Conservation (phyloP, 2,113 vertebrate species). For the Dolichotis patagonum region DNA sequence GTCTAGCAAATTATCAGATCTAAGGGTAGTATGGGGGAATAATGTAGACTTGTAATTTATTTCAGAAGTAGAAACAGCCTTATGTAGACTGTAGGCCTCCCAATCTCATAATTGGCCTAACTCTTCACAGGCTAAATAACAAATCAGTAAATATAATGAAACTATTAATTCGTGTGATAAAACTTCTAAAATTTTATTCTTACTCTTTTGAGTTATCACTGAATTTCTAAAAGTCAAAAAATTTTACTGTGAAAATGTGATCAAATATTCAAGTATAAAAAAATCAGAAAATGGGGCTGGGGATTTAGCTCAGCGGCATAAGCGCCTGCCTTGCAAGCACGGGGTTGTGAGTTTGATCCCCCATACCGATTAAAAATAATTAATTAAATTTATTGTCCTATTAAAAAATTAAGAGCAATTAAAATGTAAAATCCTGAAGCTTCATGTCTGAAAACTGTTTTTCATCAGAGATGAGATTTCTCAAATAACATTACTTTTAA, state of each 20-base stretch:
- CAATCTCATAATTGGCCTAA: not conserved
- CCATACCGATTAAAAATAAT: too few species aligned
- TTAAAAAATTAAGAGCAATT: not conserved
- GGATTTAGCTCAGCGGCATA: too few species aligned
- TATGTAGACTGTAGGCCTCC: not conserved
- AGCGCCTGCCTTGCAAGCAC: too few species aligned
- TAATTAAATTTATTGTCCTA: not conserved
- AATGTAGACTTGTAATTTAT: not conserved
- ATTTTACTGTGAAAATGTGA: conserved; percentile 14
- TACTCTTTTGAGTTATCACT: not conserved
- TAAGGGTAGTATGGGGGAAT: not conserved
- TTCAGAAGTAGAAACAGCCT: not conserved
- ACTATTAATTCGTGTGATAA: not conserved
- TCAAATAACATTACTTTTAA: conserved; percentile 14
- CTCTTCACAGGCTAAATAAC: conserved; percentile 33
- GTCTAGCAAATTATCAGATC: not conserved
- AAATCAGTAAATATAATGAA: conserved; percentile 28
- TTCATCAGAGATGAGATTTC: not conserved
- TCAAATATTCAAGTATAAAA: conserved; percentile 20
- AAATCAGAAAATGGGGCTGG: not conserved
- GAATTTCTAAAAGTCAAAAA: not conserved
- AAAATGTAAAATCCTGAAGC: not conserved
- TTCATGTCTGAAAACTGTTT: not conserved
- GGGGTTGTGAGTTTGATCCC: too few species aligned
- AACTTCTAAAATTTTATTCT: conserved; percentile 26